Percentiles rank a stretch among this genome's conserved stretches.
phyloP scores from a whole-genome alignment of 92 coral and sea anemone genomes.

The Palythoa grandiflora region DNA sequence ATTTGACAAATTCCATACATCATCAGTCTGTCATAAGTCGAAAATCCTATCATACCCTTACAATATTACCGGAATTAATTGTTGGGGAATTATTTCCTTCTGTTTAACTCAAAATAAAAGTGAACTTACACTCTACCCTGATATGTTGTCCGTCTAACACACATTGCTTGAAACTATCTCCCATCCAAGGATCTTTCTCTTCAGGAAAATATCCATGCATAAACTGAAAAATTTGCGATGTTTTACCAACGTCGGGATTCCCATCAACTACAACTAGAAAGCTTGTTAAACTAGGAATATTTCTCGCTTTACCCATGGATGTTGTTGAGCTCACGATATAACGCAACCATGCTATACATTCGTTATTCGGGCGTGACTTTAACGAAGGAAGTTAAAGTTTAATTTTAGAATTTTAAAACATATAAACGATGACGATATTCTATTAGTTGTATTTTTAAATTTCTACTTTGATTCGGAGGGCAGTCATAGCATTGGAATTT shows the following conservation, averaged over 20 bases:
- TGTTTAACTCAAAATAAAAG: not conserved
- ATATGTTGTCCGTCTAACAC: not conserved
- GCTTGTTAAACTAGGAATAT: not conserved
- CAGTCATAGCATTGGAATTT: too few species aligned
- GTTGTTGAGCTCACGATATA: not conserved
- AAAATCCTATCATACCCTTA: too few species aligned
- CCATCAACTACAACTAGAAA: not conserved
- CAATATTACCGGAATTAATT: too few species aligned
- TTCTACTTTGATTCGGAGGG: too few species aligned
- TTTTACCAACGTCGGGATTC: not conserved
- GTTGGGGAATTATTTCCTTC: too few species aligned
- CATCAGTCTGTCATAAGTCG: too few species aligned
- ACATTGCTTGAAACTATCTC: constrained; percentile 3
- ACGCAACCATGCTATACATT: too few species aligned
- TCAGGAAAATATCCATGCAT: not conserved
- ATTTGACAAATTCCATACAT: too few species aligned
- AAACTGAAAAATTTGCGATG: not conserved
- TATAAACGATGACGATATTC: too few species aligned
- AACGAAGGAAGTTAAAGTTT: not conserved
- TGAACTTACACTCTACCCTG: not conserved
- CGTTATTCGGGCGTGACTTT: not conserved
- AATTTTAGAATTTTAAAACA: too few species aligned
- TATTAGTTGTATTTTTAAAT: too few species aligned
- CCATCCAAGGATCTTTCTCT: not conserved
- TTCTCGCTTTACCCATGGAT: not conserved